phyloP scores from a whole-genome alignment of 2,113 vertebrate genomes.

The Ursus arctos region DNA sequence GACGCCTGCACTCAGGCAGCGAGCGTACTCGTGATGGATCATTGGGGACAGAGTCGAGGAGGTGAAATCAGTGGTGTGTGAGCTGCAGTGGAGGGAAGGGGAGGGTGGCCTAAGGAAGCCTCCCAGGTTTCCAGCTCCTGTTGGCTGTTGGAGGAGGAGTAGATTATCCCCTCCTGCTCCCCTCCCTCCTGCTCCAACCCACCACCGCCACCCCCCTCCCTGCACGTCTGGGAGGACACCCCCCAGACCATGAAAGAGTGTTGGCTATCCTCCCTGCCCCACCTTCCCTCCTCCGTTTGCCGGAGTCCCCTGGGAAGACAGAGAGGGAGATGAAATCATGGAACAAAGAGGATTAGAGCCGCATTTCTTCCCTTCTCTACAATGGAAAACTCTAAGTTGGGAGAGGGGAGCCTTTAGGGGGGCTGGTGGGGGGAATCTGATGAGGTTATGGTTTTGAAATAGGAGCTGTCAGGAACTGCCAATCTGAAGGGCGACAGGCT shows the following conservation, averaged over 20 bases:
- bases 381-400: conserved; percentile 69
- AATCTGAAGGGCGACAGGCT: background rate
- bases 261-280: background rate
- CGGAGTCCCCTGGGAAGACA: conserved; percentile 86
- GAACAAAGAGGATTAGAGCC: conserved; percentile 74
- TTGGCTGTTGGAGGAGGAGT: background rate
- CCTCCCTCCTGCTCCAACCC: background rate
- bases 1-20: background rate
- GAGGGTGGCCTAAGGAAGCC: background rate
- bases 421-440: background rate
- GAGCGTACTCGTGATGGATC: fast-evolving
- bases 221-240: background rate
- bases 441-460: conserved; percentile 67
- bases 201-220: background rate
- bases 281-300: conserved; percentile 47
- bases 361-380: conserved; percentile 73
- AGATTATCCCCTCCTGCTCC: background rate
- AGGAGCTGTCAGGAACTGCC: background rate
- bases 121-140: conserved; percentile 34
- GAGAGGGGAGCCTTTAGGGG: conserved; percentile 37
- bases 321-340: conserved; percentile 87
- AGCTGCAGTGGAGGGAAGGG: background rate
- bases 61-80: background rate
- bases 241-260: background rate
- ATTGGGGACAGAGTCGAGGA: background rate